Evolutionary conservation across 2,888 invertebrate species (phyloP).

Genomic region (Eutolmus rufibarbis): DNA sequence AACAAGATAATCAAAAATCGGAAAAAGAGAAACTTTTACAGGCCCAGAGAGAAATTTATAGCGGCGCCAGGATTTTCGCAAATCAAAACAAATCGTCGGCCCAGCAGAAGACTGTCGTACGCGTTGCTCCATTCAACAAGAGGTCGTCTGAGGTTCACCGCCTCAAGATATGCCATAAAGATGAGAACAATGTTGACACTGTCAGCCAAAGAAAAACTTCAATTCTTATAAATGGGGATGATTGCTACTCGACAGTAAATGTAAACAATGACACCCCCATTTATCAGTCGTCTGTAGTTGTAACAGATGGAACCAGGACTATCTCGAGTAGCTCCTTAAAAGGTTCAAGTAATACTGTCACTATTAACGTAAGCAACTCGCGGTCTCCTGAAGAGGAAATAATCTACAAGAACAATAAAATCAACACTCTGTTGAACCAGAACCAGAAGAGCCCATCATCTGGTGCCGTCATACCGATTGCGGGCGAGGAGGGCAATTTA

Average conservation of each 20-base stretch:
- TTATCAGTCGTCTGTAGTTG: constrained; percentile 77
- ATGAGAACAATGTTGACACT: constrained; percentile 56
- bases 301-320: constrained; percentile 65
- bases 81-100: constrained; percentile 35
- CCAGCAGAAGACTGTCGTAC: constrained; percentile 63
- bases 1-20: background rate
- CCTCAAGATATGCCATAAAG: constrained; percentile 67
- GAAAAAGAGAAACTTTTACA: constrained; percentile 41
- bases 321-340: constrained; percentile 51
- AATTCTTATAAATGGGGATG: constrained; percentile 76
- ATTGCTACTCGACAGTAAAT: constrained; percentile 79
- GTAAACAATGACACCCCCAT: constrained; percentile 73
- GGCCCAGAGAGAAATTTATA: constrained; percentile 44
- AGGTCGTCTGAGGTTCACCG: constrained; percentile 63
- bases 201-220: constrained; percentile 70
- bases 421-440: constrained; percentile 57
- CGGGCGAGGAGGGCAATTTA: background rate
- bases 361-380: constrained; percentile 65
- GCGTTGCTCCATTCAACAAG: constrained; percentile 63
- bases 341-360: constrained; percentile 66
- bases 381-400: constrained; percentile 55
- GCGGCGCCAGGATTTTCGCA: constrained; percentile 46
- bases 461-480: constrained; percentile 62
- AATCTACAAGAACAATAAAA: constrained; percentile 59
- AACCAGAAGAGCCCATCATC: constrained; percentile 53